phyloP scores from a whole-genome alignment of 2,113 vertebrate genomes.

The Grantiella picta region DNA sequence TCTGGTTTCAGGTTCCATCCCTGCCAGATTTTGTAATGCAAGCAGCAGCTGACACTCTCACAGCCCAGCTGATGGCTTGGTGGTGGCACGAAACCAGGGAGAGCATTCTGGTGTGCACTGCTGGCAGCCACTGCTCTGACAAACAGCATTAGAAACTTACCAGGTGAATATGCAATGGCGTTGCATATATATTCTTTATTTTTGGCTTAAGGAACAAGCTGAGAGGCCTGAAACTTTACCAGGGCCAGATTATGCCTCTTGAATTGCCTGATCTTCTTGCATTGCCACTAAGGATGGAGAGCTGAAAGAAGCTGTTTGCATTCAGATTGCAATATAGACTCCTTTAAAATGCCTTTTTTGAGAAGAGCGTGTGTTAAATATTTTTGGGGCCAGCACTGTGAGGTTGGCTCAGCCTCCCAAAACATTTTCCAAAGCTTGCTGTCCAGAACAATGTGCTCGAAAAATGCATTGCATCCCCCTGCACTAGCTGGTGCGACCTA shows the following conservation, averaged over 20 bases:
- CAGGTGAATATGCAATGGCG: background rate
- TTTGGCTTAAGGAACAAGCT: background rate
- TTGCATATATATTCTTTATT: background rate
- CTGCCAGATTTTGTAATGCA: conserved; percentile 54
- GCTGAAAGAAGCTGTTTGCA: background rate
- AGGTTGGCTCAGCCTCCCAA: background rate
- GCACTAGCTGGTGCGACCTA: background rate
- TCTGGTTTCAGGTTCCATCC: conserved; percentile 63
- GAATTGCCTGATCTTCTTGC: background rate
- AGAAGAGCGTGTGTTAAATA: background rate
- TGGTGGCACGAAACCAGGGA: background rate
- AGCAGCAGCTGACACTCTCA: conserved; percentile 46
- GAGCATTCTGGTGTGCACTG: background rate
- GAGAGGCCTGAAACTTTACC: background rate
- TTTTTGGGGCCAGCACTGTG: background rate
- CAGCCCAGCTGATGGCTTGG: background rate
- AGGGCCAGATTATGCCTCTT: background rate
- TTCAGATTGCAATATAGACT: background rate
- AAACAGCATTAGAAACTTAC: background rate
- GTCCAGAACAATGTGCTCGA: background rate
- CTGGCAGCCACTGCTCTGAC: background rate
- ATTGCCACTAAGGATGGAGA: background rate
- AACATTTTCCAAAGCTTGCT: background rate
- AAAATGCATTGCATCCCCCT: background rate
- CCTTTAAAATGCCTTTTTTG: background rate